Evolutionary conservation across 2,888 invertebrate genomes (phyloP).

Genomic region (Xylocampa areola): DNA sequence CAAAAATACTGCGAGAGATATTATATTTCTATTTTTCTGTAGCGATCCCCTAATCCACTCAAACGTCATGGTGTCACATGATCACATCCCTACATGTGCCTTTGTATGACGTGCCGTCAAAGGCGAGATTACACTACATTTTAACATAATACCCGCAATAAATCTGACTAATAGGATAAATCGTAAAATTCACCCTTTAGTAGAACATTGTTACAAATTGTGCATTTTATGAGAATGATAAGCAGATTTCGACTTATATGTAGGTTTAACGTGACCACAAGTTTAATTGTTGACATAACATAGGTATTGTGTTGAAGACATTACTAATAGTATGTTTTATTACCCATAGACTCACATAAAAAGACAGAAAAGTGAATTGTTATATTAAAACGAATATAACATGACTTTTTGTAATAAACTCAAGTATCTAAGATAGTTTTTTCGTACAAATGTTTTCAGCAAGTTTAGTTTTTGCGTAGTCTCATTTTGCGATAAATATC

Average conservation of each 20-base stretch:
- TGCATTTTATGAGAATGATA: slow-evolving; percentile 22
- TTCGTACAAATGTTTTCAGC: too few relatives aligned
- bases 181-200: slow-evolving; percentile 33
- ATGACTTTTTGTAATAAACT: not conserved
- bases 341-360: too few relatives aligned
- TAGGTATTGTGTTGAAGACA: too few relatives aligned
- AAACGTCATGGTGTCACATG: not conserved
- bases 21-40: not conserved
- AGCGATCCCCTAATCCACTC: slow-evolving; percentile 7
- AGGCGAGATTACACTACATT: slow-evolving; percentile 31
- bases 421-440: not conserved
- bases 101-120: not conserved
- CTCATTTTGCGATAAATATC: not conserved
- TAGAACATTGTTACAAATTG: slow-evolving; percentile 11
- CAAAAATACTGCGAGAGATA: not conserved
- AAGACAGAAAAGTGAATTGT: too few relatives aligned
- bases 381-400: not conserved
- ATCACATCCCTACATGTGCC: too few relatives aligned
- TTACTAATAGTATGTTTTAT: too few relatives aligned
- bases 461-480: not conserved
- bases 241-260: slow-evolving; percentile 5
- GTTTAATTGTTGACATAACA: too few relatives aligned
- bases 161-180: slow-evolving; percentile 29
- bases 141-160: slow-evolving; percentile 30
- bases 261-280: too few relatives aligned